Evolutionary conservation across 2,888 invertebrate species (phyloP), one percentile per base, ranked within the genome.

Genomic region (Drosophila paranaensis): DNA sequence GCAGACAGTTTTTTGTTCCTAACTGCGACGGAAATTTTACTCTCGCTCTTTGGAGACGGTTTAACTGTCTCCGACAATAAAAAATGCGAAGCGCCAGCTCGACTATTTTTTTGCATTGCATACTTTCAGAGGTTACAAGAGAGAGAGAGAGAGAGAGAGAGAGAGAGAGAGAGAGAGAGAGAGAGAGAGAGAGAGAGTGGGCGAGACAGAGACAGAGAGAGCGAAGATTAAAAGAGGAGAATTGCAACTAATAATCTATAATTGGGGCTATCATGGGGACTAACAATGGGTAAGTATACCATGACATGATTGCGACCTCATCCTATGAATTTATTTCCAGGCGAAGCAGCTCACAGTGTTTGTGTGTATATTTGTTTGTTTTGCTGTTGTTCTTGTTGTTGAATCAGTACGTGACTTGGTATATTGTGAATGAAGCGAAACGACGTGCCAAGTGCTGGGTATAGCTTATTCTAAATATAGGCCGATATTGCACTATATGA

Each of bases 321-420:
- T 43, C 11, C 55, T 20, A 14, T 50, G 54, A 27, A 27, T 42
- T 55, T 60, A 54, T 13, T 50, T 16, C 25, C 37, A 45, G 14
- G 25, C 45, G 45, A 45, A 14, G 14, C 45, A 25, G 14, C 45
- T 45, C 8, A 14, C 3, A 45, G 6, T 13, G 25, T 39, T 39
- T 53, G 37, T 25, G 39, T 53, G 5, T 37, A 2, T 8, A 14
- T 25, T 1, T 40, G 16, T 42, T 30, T 30, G 55, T 16, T 39
- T 50, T 60, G 14, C 8, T 16, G 42, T 16, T 30, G 30, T 30
- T 11, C 25, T 14, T 27, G 39, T 16, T 40, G 46, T 54, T 64
- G 16, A 42, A n/a, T 42, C 16, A 45, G 58, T 71, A 72, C 66
- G 72, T 71, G 72, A 66, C 71, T 66, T 6, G 42, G 3, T 62